These are phyloP conservation scores for Crossaster papposus DNA, from an alignment of 53 echinoderm and acorn worm species.

Conservation along the genomic window DNA sequence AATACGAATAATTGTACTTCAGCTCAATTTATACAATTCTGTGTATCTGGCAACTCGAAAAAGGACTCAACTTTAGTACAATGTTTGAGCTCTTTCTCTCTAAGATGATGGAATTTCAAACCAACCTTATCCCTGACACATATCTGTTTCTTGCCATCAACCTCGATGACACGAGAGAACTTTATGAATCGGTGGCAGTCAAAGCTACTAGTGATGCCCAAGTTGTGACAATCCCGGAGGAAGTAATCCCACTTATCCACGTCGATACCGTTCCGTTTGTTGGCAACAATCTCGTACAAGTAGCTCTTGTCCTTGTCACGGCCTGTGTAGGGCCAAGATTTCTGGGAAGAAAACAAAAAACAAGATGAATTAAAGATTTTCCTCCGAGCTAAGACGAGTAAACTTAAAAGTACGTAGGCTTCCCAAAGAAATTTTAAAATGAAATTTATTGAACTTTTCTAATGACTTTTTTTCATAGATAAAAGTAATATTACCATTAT, in stretches of 20 bases:
- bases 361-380: no score
- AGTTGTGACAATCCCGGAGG: slow-evolving; percentile 84
- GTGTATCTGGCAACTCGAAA: no score
- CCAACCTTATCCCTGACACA: slow-evolving; percentile 92
- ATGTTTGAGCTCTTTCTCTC: background rate
- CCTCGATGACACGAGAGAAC: slow-evolving; percentile 87
- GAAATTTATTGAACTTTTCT: no score
- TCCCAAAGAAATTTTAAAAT: no score
- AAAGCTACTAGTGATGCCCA: slow-evolving; percentile 89
- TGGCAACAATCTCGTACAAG: slow-evolving; percentile 96
- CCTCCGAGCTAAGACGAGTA: no score
- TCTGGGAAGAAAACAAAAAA: background rate
- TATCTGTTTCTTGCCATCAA: slow-evolving; percentile 84
- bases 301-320: slow-evolving; percentile 76
- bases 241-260: slow-evolving; percentile 99
- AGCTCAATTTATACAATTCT: no score
- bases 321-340: slow-evolving; percentile 73
- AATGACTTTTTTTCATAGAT: background rate
- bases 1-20: no score
- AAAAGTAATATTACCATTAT: no score
- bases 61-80: no score
- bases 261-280: slow-evolving; percentile 93
- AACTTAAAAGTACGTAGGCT: no score
- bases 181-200: slow-evolving; percentile 86
- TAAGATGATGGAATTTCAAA: background rate